Evolutionary conservation across 2,113 vertebrate genomes (phyloP).

Genomic region (Paedocypris sp.): DNA sequence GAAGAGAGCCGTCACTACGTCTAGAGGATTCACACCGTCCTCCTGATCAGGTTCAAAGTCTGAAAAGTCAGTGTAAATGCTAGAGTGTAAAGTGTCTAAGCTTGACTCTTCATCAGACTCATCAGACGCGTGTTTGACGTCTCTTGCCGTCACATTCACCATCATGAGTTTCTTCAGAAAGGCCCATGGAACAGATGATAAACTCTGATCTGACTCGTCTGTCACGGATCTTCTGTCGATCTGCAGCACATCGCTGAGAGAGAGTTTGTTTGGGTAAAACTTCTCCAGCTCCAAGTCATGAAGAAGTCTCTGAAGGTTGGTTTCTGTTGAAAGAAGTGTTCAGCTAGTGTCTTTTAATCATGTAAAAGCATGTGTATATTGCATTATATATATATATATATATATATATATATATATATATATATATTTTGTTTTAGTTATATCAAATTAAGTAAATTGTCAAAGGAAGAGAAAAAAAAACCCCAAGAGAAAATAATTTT

Average conservation of each 20-base stretch:
- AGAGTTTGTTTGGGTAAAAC: conserved; percentile 34
- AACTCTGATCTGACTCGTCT: conserved; percentile 31
- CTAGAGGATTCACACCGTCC: conserved; percentile 49
- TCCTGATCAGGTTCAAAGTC: neutral
- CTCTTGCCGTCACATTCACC: conserved; percentile 48
- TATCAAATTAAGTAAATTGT: too few species aligned
- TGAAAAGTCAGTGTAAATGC: neutral
- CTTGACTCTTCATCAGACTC: neutral
- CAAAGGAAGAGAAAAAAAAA: too few species aligned
- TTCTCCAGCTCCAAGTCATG: conserved; percentile 32
- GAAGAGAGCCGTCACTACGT: conserved; percentile 61
- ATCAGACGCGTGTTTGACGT: conserved; percentile 19
- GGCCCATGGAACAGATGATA: conserved; percentile 40
- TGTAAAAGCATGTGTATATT: too few species aligned
- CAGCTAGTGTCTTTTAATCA: neutral
- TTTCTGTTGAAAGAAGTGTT: conserved; percentile 25
- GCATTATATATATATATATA: too few species aligned
- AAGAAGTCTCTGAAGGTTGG: conserved; percentile 27
- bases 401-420: too few species aligned
- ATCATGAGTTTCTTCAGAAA: conserved; percentile 54
- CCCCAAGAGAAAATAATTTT: too few species aligned
- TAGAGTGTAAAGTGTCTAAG: too few species aligned
- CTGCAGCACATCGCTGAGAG: conserved; percentile 39
- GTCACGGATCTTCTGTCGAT: conserved; percentile 33
- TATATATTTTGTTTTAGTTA: too few species aligned